These are phyloP conservation scores for Lasioglossum albipes DNA, from an alignment of 1,140 invertebrate species.

Conservation along the genomic window DNA sequence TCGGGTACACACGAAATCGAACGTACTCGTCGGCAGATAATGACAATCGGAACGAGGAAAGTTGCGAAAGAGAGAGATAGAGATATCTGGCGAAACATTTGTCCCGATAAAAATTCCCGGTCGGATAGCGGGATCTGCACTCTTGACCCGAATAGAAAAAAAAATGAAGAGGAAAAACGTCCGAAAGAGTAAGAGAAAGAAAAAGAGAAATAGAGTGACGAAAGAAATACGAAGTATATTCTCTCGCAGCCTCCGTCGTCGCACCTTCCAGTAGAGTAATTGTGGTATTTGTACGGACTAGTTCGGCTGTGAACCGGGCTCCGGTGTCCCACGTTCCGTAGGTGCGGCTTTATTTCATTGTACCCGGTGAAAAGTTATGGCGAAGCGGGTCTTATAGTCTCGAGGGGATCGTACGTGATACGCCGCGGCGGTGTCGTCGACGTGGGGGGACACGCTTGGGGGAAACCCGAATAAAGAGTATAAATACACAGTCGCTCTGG, in stretches of 20 bases:
- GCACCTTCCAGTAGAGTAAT: not conserved
- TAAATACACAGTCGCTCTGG: no score
- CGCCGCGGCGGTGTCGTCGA: not conserved
- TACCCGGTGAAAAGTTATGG: not conserved
- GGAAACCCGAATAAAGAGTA: no score
- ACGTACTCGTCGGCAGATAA: not conserved
- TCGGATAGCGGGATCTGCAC: not conserved
- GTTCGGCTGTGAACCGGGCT: not conserved
- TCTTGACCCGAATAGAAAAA: constrained; percentile 21
- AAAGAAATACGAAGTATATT: not conserved
- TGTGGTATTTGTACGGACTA: constrained; percentile 3
- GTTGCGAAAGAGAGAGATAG: not conserved
- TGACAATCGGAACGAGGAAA: not conserved
- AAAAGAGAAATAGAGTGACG: not conserved
- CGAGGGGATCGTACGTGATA: constrained; percentile 5
- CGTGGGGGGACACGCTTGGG: not conserved
- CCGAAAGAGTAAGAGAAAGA: no score
- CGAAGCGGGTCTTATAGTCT: constrained; percentile 2
- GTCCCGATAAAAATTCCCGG: not conserved
- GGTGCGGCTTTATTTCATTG: constrained; percentile 11
- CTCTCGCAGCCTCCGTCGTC: not conserved
- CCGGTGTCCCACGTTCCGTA: not conserved
- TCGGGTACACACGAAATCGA: not conserved
- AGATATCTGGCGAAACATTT: not conserved
- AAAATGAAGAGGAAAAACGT: not conserved